Conservation (phyloP, 2,797 vertebrate species). For the Anguilla anguilla region DNA sequence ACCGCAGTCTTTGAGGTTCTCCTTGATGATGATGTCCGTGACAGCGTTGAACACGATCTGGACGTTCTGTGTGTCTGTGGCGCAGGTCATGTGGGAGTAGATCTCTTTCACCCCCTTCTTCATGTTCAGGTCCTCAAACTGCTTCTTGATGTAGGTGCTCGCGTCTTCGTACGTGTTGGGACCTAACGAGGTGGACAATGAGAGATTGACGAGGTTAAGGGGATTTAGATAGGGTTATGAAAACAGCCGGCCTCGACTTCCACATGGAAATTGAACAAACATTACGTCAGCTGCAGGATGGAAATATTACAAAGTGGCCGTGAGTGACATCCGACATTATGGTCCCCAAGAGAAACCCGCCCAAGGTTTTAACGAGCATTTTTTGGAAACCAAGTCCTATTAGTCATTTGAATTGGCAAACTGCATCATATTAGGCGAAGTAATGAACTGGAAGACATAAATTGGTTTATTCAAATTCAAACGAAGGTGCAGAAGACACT, state of each 20-base stretch:
- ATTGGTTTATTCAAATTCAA: not conserved
- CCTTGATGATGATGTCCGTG: constrained; percentile 98
- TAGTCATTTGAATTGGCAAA: not conserved
- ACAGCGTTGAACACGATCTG: constrained; percentile 96
- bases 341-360: not conserved
- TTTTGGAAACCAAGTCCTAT: not conserved
- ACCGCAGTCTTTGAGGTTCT: constrained; percentile 96
- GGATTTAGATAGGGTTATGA: not conserved
- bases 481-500: not conserved
- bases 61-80: constrained; percentile 95
- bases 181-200: constrained; percentile 66
- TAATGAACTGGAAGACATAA: not conserved
- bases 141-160: constrained; percentile 87
- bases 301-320: not conserved
- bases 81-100: constrained; percentile 96
- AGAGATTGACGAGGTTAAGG: not conserved
- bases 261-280: not conserved
- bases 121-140: constrained; percentile 96
- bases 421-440: not conserved
- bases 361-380: not conserved
- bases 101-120: constrained; percentile 95
- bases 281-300: not conserved
- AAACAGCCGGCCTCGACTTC: not conserved
- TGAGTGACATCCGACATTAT: not conserved
- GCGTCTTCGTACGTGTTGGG: constrained; percentile 92